Percentiles rank a stretch among this genome's conserved stretches.
These are phyloP conservation scores for Alsophila aescularia DNA, from an alignment of 2,888 invertebrate species.

Conservation along the genomic window DNA sequence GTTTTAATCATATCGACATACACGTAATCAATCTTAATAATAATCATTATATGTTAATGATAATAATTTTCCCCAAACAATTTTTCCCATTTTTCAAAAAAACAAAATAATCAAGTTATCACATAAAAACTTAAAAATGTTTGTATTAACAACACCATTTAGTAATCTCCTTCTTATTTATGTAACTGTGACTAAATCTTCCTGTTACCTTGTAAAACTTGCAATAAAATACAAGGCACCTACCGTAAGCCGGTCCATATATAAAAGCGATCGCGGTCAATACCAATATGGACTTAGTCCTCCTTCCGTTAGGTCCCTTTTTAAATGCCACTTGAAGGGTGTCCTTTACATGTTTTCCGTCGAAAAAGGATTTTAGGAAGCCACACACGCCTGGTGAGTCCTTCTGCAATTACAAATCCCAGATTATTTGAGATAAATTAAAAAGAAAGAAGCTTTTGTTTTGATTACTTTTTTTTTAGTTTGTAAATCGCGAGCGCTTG, in stretches of 20 bases:
- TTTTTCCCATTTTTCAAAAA: no score
- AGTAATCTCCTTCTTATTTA: slow-evolving; percentile 17
- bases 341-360: slow-evolving; percentile 78
- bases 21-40: no score
- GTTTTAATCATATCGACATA: no score
- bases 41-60: no score
- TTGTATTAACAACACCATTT: neutral
- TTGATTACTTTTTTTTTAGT: no score
- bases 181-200: slow-evolving; percentile 9
- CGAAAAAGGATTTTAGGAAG: slow-evolving; percentile 77
- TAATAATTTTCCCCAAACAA: no score
- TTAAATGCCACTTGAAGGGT: slow-evolving; percentile 81
- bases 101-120: neutral
- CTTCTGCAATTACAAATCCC: slow-evolving; percentile 58
- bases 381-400: slow-evolving; percentile 47
- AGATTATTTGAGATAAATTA: slow-evolving; percentile 29
- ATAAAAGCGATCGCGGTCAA: slow-evolving; percentile 67
- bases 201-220: slow-evolving; percentile 37
- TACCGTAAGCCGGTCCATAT: slow-evolving; percentile 73
- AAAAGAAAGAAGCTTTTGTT: no score
- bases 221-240: slow-evolving; percentile 49
- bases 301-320: slow-evolving; percentile 67
- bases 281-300: slow-evolving; percentile 69
- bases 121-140: neutral
- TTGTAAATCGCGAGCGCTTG: no score